A percentile compares a stretch with the other conserved stretches of the same genome.
Conservation (phyloP, 2,888 invertebrate species). For the Acleris emargana region DNA sequence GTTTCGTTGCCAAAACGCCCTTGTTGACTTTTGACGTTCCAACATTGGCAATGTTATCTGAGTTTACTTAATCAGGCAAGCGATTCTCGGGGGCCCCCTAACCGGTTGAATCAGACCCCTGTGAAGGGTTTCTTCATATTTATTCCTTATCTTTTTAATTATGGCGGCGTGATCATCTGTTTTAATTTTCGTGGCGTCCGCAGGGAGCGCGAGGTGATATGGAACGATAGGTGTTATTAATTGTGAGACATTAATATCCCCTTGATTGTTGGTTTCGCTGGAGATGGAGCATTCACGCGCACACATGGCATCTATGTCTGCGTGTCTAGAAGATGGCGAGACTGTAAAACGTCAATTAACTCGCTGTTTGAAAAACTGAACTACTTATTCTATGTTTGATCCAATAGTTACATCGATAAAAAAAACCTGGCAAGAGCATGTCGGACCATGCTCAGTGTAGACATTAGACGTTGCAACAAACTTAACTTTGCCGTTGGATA, state of each 20-base stretch:
- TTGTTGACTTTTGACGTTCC: slow-evolving; percentile 82
- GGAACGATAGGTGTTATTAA: slow-evolving; percentile 38
- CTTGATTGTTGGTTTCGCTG: background rate
- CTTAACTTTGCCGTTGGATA: too few species aligned
- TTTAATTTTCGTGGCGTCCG: slow-evolving; percentile 74
- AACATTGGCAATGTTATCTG: slow-evolving; percentile 79
- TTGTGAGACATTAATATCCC: slow-evolving; percentile 29
- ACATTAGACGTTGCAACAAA: too few species aligned
- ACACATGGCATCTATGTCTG: too few species aligned
- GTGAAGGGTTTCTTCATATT: slow-evolving; percentile 72
- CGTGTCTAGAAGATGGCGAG: too few species aligned
- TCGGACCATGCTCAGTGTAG: too few species aligned
- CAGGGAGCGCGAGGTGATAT: slow-evolving; percentile 59
- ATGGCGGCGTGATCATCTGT: slow-evolving; percentile 78
- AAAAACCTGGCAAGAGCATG: too few species aligned
- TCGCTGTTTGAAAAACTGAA: too few species aligned
- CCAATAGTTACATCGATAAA: too few species aligned
- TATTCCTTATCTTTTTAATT: slow-evolving; percentile 84
- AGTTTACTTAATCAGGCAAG: slow-evolving; percentile 82
- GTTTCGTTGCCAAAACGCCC: slow-evolving; percentile 68
- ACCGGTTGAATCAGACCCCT: slow-evolving; percentile 61
- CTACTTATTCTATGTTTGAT: too few species aligned
- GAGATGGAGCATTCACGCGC: background rate
- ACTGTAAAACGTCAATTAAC: too few species aligned
- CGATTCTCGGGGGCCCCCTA: slow-evolving; percentile 74